Percentiles rank a stretch among this genome's conserved stretches.
phyloP scores from a whole-genome alignment of 2,113 vertebrate species.

The Nannospalax galili region DNA sequence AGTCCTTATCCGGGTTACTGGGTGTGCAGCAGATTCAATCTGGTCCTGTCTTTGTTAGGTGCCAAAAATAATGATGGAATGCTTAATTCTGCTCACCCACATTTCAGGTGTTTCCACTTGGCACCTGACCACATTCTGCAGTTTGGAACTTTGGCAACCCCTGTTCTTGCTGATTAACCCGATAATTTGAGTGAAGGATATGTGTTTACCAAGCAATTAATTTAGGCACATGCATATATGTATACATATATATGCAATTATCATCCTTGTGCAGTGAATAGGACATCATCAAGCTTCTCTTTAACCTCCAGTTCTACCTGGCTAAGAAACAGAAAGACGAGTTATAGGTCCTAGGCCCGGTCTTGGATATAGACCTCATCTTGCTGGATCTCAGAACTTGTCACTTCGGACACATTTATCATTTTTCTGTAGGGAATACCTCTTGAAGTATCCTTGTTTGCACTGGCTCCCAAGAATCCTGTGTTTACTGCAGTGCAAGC shows the following conservation, averaged over 20 bases:
- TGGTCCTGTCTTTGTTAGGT: background rate
- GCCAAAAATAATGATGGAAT: conserved; percentile 42
- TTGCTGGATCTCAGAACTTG: background rate
- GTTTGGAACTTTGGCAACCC: conserved; percentile 22
- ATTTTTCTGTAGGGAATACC: background rate
- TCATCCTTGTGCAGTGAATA: background rate
- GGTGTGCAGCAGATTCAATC: background rate
- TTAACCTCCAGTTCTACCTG: background rate
- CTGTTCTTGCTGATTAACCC: conserved; percentile 34
- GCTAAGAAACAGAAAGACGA: background rate
- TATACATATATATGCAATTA: background rate
- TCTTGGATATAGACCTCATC: background rate
- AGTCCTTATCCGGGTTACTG: conserved; percentile 29
- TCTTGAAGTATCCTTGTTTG: background rate
- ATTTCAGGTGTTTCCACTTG: conserved; percentile 42
- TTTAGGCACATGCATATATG: background rate
- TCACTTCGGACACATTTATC: background rate
- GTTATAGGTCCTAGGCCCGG: background rate
- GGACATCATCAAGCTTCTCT: background rate
- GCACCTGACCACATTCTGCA: background rate
- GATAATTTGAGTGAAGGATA: conserved; percentile 13
- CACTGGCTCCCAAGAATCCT: background rate
- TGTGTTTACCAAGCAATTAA: conserved; percentile 49
- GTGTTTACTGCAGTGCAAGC: background rate
- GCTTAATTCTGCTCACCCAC: background rate